A percentile compares a stretch with the other conserved stretches of the same genome.
phyloP scores from a whole-genome alignment of 2,113 vertebrate genomes.

The Physeter macrocephalus region DNA sequence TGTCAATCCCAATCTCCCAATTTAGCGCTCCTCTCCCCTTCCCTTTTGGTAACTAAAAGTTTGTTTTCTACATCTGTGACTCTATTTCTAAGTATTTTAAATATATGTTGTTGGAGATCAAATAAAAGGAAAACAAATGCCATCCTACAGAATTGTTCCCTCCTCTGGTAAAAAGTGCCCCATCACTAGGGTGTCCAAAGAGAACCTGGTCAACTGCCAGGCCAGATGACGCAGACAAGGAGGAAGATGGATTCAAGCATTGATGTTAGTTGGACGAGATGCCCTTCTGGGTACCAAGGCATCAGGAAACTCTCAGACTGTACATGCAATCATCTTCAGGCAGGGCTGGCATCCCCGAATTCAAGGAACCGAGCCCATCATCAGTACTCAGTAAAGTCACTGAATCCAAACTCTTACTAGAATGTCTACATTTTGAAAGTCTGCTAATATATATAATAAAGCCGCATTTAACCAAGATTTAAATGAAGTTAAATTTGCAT shows the following conservation, averaged over 20 bases:
- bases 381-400: not conserved
- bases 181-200: not conserved
- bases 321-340: not conserved
- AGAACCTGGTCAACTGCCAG: not conserved
- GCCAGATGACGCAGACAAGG: not conserved
- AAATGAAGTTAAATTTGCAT: constrained; percentile 4
- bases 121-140: not conserved
- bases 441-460: not conserved
- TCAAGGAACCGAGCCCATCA: not conserved
- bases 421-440: not conserved
- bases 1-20: not conserved
- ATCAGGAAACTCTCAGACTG: not conserved
- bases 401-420: not conserved
- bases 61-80: not conserved
- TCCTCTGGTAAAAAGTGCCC: not conserved
- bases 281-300: not conserved
- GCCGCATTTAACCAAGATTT: not conserved
- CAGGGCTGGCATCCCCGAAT: not conserved
- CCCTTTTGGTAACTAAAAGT: not conserved
- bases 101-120: not conserved
- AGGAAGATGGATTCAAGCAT: not conserved
- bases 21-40: not conserved
- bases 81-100: not conserved
- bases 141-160: not conserved
- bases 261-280: not conserved